Percentiles rank a stretch among this genome's conserved stretches.
Evolutionary conservation across 2,113 vertebrate species (phyloP).

Genomic region (Limanda limanda): DNA sequence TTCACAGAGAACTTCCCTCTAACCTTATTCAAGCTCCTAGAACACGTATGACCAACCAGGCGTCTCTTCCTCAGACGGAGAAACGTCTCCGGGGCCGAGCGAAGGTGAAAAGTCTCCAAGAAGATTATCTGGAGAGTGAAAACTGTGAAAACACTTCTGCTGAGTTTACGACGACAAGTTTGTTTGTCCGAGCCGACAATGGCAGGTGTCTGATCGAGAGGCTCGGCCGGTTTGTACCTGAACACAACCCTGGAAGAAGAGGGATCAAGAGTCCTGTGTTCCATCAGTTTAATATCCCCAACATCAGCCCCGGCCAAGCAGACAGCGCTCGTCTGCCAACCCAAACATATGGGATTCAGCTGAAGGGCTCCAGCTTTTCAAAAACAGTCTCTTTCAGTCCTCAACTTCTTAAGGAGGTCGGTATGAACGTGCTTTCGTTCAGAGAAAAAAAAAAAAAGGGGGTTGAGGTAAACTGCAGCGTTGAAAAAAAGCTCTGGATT

Average conservation of each 20-base stretch:
- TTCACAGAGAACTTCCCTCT: too few species aligned
- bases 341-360: conserved; percentile 91
- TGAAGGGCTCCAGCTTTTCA: conserved; percentile 84
- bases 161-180: not conserved
- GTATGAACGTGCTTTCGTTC: conserved; percentile 86
- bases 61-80: too few species aligned
- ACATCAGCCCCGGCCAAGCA: conserved; percentile 86
- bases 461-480: conserved; percentile 77
- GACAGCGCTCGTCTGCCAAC: conserved; percentile 90
- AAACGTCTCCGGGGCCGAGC: too few species aligned
- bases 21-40: too few species aligned
- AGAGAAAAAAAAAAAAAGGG: conserved; percentile 14
- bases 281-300: conserved; percentile 89
- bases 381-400: conserved; percentile 89
- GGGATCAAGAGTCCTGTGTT: conserved; percentile 93
- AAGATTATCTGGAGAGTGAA: too few species aligned
- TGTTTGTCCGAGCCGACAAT: conserved; percentile 71
- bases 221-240: conserved; percentile 70
- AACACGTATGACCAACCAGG: too few species aligned
- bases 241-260: conserved; percentile 84
- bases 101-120: too few species aligned
- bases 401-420: conserved; percentile 90
- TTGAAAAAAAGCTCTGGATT: conserved; percentile 85
- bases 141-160: too few species aligned
- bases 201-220: conserved; percentile 83